Evolutionary conservation across 2,113 vertebrate genomes (phyloP), one percentile per base, ranked within the genome.

Genomic region (Muntiacus reevesi): DNA sequence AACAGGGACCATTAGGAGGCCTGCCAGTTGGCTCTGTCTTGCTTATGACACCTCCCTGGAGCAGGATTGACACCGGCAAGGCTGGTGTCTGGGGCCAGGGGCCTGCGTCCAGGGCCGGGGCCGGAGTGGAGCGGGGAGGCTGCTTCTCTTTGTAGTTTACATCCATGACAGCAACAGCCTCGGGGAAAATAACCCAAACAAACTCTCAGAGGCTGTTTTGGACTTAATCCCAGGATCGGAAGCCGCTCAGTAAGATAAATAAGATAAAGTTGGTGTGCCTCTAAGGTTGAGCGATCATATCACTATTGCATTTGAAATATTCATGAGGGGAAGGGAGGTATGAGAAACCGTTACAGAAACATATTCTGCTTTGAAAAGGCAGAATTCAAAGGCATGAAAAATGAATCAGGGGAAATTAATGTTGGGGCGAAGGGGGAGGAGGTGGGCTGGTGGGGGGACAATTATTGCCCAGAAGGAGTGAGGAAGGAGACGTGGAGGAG

Each of bases 241-340:
- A 98, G 97, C 97, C 96, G 96, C 97, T 97, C 57, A 13, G 95
- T 97, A 90, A 98, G 98, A 98, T 98, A 98, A 99, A 98, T 98
- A 98, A 98, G 97, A 98, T 97, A 97, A 98, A 6, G 86, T 86
- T 94, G 97, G 98, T 96, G 82, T 95, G 96, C 60, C 98, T 98
- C 36, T 98, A 97, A 98, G 98, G 98, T 98, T 98, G 98, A 98
- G 33, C n/a, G 97, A 98, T 98, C 97, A 64, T 96, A 98, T 97
- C 94, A 95, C 95, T 84, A 78, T 97, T 98, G 96, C 87, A 83
- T 98, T 94, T 99, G 98, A 98, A 99, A 99, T 98, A 99, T 99
- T 98, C 97, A 99, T 99, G 98, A 98, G 64, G 84, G 50, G 90
- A 97, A 96, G 93, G 90, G 96, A 92, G 86, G 94, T 82, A 93